phyloP scores from a whole-genome alignment of 2,113 vertebrate species.

The Miniopterus natalensis region DNA sequence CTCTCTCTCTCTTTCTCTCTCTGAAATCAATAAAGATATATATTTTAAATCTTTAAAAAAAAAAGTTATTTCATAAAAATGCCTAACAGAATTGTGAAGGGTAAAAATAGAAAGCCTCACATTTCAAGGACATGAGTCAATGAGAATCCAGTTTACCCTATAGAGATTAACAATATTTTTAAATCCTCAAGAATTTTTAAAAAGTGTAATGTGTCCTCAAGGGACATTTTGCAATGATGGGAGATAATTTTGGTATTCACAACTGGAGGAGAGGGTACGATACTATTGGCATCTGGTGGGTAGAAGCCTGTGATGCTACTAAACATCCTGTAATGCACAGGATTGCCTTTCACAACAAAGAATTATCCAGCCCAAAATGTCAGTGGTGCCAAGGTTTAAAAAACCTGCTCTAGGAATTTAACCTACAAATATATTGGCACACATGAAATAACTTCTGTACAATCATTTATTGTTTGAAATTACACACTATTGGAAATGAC shows the following conservation, averaged over 20 bases:
- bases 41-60: no score
- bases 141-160: background rate
- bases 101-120: background rate
- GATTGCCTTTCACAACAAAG: background rate
- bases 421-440: background rate
- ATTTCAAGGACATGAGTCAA: background rate
- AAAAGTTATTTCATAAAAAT: background rate
- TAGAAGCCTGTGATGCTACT: background rate
- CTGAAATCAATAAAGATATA: no score
- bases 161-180: background rate
- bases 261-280: background rate
- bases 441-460: background rate
- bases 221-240: background rate
- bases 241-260: background rate
- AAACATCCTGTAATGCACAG: background rate
- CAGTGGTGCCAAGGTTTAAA: background rate
- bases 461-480: conserved; percentile 12
- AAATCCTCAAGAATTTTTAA: background rate
- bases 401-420: conserved; percentile 35
- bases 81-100: background rate
- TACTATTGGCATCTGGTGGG: background rate
- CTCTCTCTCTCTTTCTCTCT: no score
- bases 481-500: background rate
- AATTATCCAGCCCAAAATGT: conserved; percentile 10
- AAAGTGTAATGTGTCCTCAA: background rate